Percentiles rank a stretch among this genome's conserved stretches.
phyloP scores from a whole-genome alignment of 2,888 invertebrate genomes.

The Campoplex capitator region DNA sequence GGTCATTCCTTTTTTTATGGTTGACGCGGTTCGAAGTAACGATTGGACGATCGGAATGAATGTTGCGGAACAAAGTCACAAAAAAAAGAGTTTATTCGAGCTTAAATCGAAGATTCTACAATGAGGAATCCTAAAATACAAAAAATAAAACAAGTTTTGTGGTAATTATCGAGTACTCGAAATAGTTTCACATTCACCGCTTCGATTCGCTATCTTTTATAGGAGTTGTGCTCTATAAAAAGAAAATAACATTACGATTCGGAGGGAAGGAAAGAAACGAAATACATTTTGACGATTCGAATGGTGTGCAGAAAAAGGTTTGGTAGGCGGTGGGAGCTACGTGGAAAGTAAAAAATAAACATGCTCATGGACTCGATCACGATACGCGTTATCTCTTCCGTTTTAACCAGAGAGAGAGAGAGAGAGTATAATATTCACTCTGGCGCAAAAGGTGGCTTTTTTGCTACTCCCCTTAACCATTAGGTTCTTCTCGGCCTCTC shows the following conservation, averaged over 20 bases:
- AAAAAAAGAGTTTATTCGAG: neutral
- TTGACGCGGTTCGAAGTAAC: neutral
- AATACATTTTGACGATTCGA: neutral
- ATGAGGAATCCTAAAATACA: neutral
- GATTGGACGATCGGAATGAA: neutral
- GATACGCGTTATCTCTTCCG: slow-evolving; percentile 23
- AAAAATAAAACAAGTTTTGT: neutral
- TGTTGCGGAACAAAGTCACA: neutral
- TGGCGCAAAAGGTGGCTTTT: slow-evolving; percentile 36
- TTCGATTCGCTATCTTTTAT: neutral
- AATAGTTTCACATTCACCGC: neutral
- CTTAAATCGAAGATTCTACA: neutral
- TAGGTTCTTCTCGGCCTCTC: slow-evolving; percentile 31
- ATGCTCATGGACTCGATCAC: slow-evolving; percentile 39
- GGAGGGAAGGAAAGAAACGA: neutral
- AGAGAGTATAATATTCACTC: slow-evolving; percentile 42
- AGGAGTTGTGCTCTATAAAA: neutral
- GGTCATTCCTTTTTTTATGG: neutral
- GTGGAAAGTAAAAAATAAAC: slow-evolving; percentile 45
- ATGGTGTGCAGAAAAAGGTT: slow-evolving; percentile 4
- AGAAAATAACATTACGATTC: neutral
- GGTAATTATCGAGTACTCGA: neutral
- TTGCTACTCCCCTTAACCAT: slow-evolving; percentile 55
- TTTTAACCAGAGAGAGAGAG: neutral
- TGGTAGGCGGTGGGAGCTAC: neutral